Conservation (phyloP, 2,888 invertebrate species). For the Drosophila limbata region DNA sequence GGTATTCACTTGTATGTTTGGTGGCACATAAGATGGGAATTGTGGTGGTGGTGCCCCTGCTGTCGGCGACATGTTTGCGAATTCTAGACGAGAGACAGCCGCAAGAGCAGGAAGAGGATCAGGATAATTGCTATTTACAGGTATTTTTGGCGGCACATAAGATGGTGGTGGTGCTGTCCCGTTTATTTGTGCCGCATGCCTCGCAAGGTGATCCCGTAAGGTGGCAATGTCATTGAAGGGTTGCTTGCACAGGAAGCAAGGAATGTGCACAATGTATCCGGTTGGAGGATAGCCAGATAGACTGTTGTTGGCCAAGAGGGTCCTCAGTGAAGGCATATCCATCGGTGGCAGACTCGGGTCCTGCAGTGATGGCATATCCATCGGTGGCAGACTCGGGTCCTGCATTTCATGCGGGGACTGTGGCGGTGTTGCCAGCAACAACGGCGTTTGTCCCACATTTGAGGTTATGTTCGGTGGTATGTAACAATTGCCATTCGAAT, state of each 20-base stretch:
- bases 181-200: constrained; percentile 27
- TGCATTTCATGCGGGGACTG: constrained; percentile 33
- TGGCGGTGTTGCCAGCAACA: constrained; percentile 50
- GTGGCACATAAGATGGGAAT: neutral
- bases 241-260: constrained; percentile 50
- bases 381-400: neutral
- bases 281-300: neutral
- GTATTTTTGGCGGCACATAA: neutral
- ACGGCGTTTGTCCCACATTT: neutral
- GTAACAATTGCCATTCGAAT: neutral
- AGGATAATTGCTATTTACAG: neutral
- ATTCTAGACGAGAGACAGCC: neutral
- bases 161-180: neutral
- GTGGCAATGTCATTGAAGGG: constrained; percentile 39
- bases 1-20: neutral
- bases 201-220: constrained; percentile 38
- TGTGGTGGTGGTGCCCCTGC: neutral
- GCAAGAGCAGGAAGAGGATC: neutral
- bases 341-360: neutral
- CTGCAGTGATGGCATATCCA: constrained; percentile 48
- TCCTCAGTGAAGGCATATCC: constrained; percentile 47
- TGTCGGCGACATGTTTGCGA: neutral
- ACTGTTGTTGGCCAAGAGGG: constrained; percentile 15
- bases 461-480: neutral
- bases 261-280: constrained; percentile 6